A percentile compares a stretch with the other conserved stretches of the same genome.
These are phyloP conservation scores for Takifugu ocellatus DNA, from an alignment of 2,797 vertebrate species.

Conservation along the genomic window DNA sequence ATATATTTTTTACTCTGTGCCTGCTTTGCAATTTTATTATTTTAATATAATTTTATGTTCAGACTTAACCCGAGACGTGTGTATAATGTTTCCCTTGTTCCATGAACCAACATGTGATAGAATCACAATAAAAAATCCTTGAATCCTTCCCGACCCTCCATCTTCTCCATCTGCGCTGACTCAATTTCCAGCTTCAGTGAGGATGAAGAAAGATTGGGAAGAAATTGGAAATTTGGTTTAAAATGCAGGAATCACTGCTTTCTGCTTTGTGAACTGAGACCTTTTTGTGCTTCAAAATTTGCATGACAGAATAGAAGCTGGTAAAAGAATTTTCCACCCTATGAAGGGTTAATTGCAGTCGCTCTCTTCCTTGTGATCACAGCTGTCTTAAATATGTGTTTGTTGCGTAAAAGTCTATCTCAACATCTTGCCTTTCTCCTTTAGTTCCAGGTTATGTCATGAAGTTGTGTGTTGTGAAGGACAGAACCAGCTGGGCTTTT, in stretches of 20 bases:
- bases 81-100: too few species aligned
- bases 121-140: too few species aligned
- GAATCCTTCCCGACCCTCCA: slow-evolving; percentile 34
- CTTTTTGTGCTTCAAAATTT: slow-evolving; percentile 89
- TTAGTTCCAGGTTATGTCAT: slow-evolving; percentile 82
- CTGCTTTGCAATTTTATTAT: too few species aligned
- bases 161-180: slow-evolving; percentile 72
- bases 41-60: too few species aligned
- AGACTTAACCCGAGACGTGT: too few species aligned
- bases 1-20: too few species aligned
- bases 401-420: slow-evolving; percentile 67
- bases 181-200: slow-evolving; percentile 89
- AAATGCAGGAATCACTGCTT: slow-evolving; percentile 90
- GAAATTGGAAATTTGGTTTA: slow-evolving; percentile 84
- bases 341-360: slow-evolving; percentile 93
- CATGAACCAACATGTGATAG: too few species aligned
- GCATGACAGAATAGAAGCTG: slow-evolving; percentile 89
- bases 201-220: slow-evolving; percentile 75
- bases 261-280: slow-evolving; percentile 93
- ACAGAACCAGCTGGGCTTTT: background rate
- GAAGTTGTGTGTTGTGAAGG: slow-evolving; percentile 47
- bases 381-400: slow-evolving; percentile 45
- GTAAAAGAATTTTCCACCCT: slow-evolving; percentile 92
- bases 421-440: slow-evolving; percentile 75
- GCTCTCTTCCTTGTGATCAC: slow-evolving; percentile 1